A percentile compares a stretch with the other conserved stretches of the same genome.
phyloP scores from a whole-genome alignment of 2,888 invertebrate species.

The Coleophora deauratella region DNA sequence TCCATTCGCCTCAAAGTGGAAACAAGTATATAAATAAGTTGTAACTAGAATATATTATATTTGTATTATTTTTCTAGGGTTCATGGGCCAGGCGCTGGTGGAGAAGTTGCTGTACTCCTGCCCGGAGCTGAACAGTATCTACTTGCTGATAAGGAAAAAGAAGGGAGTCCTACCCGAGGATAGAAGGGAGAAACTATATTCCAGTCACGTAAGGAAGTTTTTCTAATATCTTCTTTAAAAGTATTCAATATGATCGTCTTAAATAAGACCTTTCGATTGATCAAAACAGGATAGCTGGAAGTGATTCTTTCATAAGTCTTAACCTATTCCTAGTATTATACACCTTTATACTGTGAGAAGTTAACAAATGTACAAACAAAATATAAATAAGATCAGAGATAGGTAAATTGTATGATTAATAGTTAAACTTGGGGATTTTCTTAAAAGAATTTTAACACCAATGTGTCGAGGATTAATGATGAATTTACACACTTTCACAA shows the following conservation, averaged over 20 bases:
- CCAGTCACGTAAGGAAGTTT: constrained; percentile 28
- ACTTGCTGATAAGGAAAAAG: constrained; percentile 83
- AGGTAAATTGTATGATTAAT: no score
- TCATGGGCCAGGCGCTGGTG: constrained; percentile 90
- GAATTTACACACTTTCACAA: no score
- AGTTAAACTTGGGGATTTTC: no score
- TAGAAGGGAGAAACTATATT: constrained; percentile 74
- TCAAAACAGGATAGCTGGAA: background rate
- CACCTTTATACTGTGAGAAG: background rate
- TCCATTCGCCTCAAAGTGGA: no score
- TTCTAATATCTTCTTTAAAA: constrained; percentile 1
- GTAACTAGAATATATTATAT: no score
- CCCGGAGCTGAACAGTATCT: constrained; percentile 81
- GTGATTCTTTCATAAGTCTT: background rate
- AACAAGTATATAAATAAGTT: no score
- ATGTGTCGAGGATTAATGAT: no score
- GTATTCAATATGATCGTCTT: background rate
- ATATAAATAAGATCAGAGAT: background rate
- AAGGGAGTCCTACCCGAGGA: constrained; percentile 77
- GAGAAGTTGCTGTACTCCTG: constrained; percentile 92
- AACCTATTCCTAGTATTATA: background rate
- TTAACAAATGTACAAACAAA: background rate
- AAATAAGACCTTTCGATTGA: background rate
- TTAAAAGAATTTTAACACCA: no score
- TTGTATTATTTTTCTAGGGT: constrained; percentile 71